Percentiles rank a stretch among this genome's conserved stretches.
Conservation (phyloP, 2,888 invertebrate genomes). For the Corbicula japonica region DNA sequence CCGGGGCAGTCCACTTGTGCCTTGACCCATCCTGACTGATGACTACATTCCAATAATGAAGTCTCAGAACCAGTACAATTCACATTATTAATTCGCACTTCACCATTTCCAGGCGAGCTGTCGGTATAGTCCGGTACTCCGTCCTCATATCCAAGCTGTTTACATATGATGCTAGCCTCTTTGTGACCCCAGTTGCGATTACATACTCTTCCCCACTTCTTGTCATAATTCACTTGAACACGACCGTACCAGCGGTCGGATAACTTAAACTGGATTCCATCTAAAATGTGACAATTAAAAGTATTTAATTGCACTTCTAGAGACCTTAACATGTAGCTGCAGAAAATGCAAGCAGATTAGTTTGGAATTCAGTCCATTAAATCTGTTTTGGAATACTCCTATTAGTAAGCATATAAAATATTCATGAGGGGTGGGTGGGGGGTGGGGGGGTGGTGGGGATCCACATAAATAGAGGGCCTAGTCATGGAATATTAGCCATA, state of each 20-base stretch:
- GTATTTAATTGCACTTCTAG: no score
- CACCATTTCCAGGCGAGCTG: background rate
- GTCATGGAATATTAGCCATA: no score
- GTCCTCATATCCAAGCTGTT: constrained; percentile 29
- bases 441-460: no score
- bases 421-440: no score
- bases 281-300: no score
- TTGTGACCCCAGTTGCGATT: constrained; percentile 31
- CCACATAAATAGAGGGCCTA: no score
- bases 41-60: constrained; percentile 37
- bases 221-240: constrained; percentile 35
- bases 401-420: no score
- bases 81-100: constrained; percentile 31
- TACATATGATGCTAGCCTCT: constrained; percentile 33
- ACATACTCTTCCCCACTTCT: constrained; percentile 36
- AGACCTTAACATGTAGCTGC: no score
- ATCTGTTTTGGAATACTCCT: no score
- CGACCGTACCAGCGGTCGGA: constrained; percentile 43
- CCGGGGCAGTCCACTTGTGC: background rate
- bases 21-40: constrained; percentile 14
- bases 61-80: constrained; percentile 36
- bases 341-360: no score
- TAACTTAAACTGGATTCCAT: constrained; percentile 29
- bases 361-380: no score
- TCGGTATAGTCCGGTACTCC: constrained; percentile 9